Evolutionary conservation across 2,888 invertebrate species (phyloP).

Genomic region (Margaritifera margaritifera): DNA sequence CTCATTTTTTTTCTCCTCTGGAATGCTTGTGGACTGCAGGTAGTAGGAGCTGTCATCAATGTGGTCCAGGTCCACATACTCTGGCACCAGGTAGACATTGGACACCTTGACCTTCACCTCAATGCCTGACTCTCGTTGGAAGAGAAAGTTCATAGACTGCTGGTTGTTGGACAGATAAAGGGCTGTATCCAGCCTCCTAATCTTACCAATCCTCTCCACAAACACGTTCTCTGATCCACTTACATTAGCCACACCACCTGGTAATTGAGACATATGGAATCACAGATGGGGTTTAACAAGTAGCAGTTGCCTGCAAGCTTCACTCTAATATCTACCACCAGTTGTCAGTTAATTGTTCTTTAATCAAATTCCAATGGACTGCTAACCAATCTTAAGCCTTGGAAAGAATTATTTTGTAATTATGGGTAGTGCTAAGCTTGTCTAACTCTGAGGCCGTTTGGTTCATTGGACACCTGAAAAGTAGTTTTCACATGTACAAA

Average conservation of each 20-base stretch:
- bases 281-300: too few relatives aligned
- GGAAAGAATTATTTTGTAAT: too few relatives aligned
- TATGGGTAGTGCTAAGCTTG: too few relatives aligned
- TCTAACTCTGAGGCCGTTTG: too few relatives aligned
- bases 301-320: too few relatives aligned
- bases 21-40: constrained; percentile 18
- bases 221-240: constrained; percentile 65
- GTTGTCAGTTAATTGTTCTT: too few relatives aligned
- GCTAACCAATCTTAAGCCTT: too few relatives aligned
- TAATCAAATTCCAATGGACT: too few relatives aligned
- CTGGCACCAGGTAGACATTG: constrained; percentile 65
- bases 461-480: too few relatives aligned
- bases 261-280: too few relatives aligned
- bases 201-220: constrained; percentile 61
- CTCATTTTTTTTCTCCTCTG: constrained; percentile 1
- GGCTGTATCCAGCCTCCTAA: constrained; percentile 56
- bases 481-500: too few relatives aligned
- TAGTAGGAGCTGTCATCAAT: constrained; percentile 62
- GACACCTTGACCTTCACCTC: constrained; percentile 64
- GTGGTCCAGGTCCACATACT: constrained; percentile 66
- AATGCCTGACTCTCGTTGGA: constrained; percentile 63
- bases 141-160: constrained; percentile 62
- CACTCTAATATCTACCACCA: too few relatives aligned
- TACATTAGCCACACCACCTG: constrained; percentile 12
- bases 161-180: constrained; percentile 64